Evolutionary conservation across 2,888 invertebrate species (phyloP).

Genomic region (Spicauda simplicius): DNA sequence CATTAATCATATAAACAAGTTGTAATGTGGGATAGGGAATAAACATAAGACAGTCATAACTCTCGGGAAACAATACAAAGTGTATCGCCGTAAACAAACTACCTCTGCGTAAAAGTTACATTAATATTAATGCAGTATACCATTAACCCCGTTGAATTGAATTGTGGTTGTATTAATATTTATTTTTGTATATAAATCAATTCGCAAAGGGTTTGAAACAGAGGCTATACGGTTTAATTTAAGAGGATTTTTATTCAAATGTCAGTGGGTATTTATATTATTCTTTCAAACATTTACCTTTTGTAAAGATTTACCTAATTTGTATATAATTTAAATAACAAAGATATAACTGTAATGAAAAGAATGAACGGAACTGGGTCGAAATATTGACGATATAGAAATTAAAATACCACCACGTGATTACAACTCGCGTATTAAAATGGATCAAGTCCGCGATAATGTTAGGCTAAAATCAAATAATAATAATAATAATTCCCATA

Average conservation of each 20-base stretch:
- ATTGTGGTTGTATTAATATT: slow-evolving; percentile 40
- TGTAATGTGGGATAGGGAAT: slow-evolving; percentile 23
- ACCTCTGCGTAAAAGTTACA: slow-evolving; percentile 47
- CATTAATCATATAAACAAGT: slow-evolving; percentile 20
- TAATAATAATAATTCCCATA: too few relatives aligned
- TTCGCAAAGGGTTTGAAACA: slow-evolving; percentile 24
- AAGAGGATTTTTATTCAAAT: slow-evolving; percentile 22
- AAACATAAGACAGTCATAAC: slow-evolving; percentile 41
- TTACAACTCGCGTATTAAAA: too few relatives aligned
- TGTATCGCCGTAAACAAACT: slow-evolving; percentile 43
- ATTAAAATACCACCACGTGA: too few relatives aligned
- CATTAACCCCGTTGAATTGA: slow-evolving; percentile 44
- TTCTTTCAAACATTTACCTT: neutral
- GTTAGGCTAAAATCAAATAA: too few relatives aligned
- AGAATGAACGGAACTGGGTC: too few relatives aligned
- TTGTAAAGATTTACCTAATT: neutral
- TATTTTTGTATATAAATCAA: slow-evolving; percentile 39
- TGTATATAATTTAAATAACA: too few relatives aligned
- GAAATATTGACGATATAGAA: too few relatives aligned
- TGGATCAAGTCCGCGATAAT: too few relatives aligned
- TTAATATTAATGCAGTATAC: slow-evolving; percentile 53
- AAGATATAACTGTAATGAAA: too few relatives aligned
- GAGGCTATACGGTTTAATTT: slow-evolving; percentile 15
- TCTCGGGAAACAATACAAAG: slow-evolving; percentile 41
- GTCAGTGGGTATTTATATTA: neutral